Evolutionary conservation across 2,888 invertebrate species (phyloP).

Genomic region (Drosophila prolongata): DNA sequence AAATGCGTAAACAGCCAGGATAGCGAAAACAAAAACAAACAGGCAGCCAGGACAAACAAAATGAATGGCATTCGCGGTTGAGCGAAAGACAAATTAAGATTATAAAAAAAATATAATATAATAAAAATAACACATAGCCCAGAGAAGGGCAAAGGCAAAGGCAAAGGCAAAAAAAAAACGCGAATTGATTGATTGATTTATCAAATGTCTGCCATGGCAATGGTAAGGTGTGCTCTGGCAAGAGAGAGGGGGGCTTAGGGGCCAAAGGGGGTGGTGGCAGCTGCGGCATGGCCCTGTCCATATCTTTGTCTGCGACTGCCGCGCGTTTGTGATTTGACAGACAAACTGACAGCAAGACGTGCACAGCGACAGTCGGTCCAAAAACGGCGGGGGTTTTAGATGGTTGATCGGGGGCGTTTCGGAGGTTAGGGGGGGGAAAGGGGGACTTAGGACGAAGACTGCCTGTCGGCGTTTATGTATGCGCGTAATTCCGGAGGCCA

Average conservation of each 20-base stretch:
- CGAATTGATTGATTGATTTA: conserved; percentile 80
- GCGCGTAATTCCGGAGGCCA: conserved; percentile 61
- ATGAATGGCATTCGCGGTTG: conserved; percentile 75
- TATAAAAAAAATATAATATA: conserved; percentile 69
- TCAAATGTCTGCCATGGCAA: conserved; percentile 67
- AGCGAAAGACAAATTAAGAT: conserved; percentile 80
- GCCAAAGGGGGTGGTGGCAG: conserved; percentile 16
- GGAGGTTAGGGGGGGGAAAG: background rate
- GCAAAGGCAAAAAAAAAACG: conserved; percentile 31
- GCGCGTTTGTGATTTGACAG: conserved; percentile 77
- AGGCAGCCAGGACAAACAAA: conserved; percentile 63
- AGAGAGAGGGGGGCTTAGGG: conserved; percentile 4
- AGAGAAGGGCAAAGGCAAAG: conserved; percentile 12
- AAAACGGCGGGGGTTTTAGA: background rate
- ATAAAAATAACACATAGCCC: conserved; percentile 66
- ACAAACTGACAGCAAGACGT: conserved; percentile 78
- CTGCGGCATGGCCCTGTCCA: conserved; percentile 54
- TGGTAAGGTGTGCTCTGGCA: conserved; percentile 25
- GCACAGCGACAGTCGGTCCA: conserved; percentile 43
- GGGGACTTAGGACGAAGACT: conserved; percentile 43
- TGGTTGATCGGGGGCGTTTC: background rate
- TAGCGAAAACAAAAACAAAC: conserved; percentile 29
- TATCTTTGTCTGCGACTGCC: conserved; percentile 62
- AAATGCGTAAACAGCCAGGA: conserved; percentile 41
- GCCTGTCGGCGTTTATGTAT: conserved; percentile 80